phyloP scores from a whole-genome alignment of 64 coral and sea anemone genomes.

The Cladopsammia gracilis region DNA sequence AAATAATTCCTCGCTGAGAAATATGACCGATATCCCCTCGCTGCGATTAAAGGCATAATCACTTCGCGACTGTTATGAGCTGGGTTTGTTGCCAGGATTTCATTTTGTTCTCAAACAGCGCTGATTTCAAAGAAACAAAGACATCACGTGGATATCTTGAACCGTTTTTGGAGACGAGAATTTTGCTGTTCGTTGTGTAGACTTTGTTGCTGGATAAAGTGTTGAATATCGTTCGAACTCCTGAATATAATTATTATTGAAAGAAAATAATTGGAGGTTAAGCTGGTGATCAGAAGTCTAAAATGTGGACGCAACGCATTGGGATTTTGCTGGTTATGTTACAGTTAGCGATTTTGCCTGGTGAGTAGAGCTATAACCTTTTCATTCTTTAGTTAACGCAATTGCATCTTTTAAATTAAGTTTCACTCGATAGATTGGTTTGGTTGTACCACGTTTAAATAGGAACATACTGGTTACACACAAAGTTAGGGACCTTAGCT shows the following conservation, averaged over 20 bases:
- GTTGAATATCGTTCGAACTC: too few relatives aligned
- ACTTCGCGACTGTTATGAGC: not conserved
- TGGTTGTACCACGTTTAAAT: too few relatives aligned
- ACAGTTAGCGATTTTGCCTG: not conserved
- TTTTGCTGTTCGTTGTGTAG: too few relatives aligned
- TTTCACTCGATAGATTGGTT: not conserved
- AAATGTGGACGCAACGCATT: not conserved
- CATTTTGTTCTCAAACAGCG: not conserved
- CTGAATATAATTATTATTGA: not conserved
- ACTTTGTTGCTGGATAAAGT: too few relatives aligned
- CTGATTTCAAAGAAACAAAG: slow-evolving; percentile 59
- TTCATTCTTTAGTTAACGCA: not conserved
- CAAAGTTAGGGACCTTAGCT: too few relatives aligned
- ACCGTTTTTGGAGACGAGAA: not conserved
- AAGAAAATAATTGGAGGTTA: not conserved
- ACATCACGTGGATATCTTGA: not conserved
- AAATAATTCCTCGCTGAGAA: not conserved
- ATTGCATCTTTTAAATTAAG: not conserved
- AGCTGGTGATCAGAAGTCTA: not conserved
- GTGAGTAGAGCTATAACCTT: not conserved
- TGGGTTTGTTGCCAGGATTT: not conserved
- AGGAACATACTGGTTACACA: too few relatives aligned
- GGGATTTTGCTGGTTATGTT: slow-evolving; percentile 2
- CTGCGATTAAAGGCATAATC: not conserved
- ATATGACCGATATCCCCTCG: not conserved